Evolutionary conservation across 2,888 invertebrate species (phyloP).

Genomic region (Aporophyla lueneburgensis): DNA sequence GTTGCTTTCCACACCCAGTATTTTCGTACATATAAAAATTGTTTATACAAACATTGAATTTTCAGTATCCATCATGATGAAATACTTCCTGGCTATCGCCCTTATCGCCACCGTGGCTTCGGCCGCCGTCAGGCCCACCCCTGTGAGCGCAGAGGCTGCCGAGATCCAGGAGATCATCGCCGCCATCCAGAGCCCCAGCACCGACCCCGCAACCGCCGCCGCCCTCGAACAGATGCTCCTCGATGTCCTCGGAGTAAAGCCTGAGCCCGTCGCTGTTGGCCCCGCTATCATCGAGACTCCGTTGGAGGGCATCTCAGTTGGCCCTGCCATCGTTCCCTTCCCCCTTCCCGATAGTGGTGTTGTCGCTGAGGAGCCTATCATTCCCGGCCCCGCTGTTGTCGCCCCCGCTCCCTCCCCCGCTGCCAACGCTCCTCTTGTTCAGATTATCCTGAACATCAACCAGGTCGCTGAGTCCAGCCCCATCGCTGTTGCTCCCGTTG

Average conservation of each 20-base stretch:
- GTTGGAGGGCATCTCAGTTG: slow-evolving; percentile 62
- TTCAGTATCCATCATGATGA: slow-evolving; percentile 77
- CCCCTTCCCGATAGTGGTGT: slow-evolving; percentile 60
- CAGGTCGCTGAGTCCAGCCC: slow-evolving; percentile 50
- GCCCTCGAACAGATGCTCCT: slow-evolving; percentile 66
- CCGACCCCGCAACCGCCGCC: slow-evolving; percentile 61
- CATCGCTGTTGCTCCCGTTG: slow-evolving; percentile 60
- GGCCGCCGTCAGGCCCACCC: slow-evolving; percentile 68
- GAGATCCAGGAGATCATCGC: slow-evolving; percentile 67
- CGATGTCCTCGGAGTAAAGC: slow-evolving; percentile 57
- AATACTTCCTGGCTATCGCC: slow-evolving; percentile 80
- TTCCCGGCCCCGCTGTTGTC: slow-evolving; percentile 42
- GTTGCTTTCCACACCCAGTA: slow-evolving; percentile 10
- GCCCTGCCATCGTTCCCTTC: slow-evolving; percentile 68
- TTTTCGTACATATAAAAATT: slow-evolving; percentile 13
- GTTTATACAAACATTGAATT: slow-evolving; percentile 13
- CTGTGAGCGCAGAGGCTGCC: slow-evolving; percentile 55
- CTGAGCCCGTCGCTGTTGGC: slow-evolving; percentile 57
- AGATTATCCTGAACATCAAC: slow-evolving; percentile 72
- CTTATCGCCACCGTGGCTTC: slow-evolving; percentile 80
- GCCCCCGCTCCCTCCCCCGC: slow-evolving; percentile 16
- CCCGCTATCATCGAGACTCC: slow-evolving; percentile 49
- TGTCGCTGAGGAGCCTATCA: slow-evolving; percentile 40
- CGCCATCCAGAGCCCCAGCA: slow-evolving; percentile 63
- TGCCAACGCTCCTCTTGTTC: slow-evolving; percentile 63